Base-by-base conservation (phyloP, 2,888 invertebrate genomes). In the Aquatica leii region DNA sequence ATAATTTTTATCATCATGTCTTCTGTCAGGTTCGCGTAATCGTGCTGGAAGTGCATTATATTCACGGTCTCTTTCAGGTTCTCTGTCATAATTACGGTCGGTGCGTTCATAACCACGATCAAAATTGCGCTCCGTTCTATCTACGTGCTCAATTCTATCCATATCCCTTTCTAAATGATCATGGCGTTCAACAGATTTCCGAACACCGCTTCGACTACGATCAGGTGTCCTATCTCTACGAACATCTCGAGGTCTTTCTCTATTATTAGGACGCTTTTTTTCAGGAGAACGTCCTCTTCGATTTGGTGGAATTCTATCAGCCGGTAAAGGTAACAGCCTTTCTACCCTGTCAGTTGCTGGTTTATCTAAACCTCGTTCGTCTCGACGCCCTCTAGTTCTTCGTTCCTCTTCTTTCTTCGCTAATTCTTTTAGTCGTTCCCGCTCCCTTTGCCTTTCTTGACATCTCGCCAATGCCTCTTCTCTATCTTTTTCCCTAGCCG, bases 391-490 rank as follows among this genome's bases (percentile, higher is more conserved):
- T 67, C 84, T 81, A 67, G 87, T 79, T 71, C 86, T 83, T 58
- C 84, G 81, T 61, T 87, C 86, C 8, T 85, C 82, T 67, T 86
- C 90, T 67, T 86, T 82, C 60, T 79, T 81, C 24, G 78, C 78
- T 35, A 80, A 72, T 69, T 81, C 82, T 65, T 83, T 83, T n/a
- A 84, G 77, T 20, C 84, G 77, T 63, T 85, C 85, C 0, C 86
- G 76, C 68, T 84, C 85, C 8, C 82, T 84, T 85, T 84, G 85
- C 6, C 85, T 78, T 65, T 85, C 85, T 58, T 92, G 87, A 55
- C 90, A 90, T 67, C 92, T 84, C 6, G 88, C 89, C 57, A 86
- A 77, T 0, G 86, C 85, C 68, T 92, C 92, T 69, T 86, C 85
- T 0, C 87, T 82, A 72, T 88, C 87, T 70, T 87, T 87, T 67